These are phyloP conservation scores for Cataglyphis rosenhaueri DNA, from an alignment of 2,888 invertebrate genomes.

Conservation along the genomic window DNA sequence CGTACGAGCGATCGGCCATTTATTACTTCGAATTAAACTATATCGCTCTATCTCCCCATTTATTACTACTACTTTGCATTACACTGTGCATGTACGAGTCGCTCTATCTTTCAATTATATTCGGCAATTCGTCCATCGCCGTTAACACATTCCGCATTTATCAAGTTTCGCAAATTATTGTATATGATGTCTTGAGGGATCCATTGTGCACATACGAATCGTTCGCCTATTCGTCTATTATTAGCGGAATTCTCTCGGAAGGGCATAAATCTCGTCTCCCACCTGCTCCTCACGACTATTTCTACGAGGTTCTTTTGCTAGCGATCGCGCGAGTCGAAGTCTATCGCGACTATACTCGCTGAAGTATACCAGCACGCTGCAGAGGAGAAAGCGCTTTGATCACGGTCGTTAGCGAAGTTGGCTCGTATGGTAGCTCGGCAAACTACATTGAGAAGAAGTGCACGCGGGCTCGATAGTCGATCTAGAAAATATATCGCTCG, in stretches of 20 bases:
- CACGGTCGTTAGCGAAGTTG: constrained; percentile 60
- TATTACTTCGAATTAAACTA: constrained; percentile 29
- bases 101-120: constrained; percentile 38
- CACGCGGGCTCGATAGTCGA: constrained; percentile 60
- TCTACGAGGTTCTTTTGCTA: constrained; percentile 22
- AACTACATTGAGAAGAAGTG: constrained; percentile 49
- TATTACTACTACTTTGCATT: constrained; percentile 13
- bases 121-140: constrained; percentile 4
- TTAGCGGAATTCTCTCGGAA: constrained; percentile 35
- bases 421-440: constrained; percentile 47
- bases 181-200: constrained; percentile 33
- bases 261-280: constrained; percentile 17
- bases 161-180: constrained; percentile 35
- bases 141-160: constrained; percentile 35
- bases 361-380: constrained; percentile 12
- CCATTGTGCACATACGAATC: constrained; percentile 15
- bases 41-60: constrained; percentile 25
- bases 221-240: constrained; percentile 35
- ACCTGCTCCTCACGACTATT: constrained; percentile 1
- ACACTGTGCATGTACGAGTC: not conserved
- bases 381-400: constrained; percentile 52
- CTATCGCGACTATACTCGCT: constrained; percentile 20
- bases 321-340: constrained; percentile 19
- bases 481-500: constrained; percentile 71
- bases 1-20: constrained; percentile 12